Conservation (phyloP, 2,888 invertebrate species). For the Morpho deidamia region DNA sequence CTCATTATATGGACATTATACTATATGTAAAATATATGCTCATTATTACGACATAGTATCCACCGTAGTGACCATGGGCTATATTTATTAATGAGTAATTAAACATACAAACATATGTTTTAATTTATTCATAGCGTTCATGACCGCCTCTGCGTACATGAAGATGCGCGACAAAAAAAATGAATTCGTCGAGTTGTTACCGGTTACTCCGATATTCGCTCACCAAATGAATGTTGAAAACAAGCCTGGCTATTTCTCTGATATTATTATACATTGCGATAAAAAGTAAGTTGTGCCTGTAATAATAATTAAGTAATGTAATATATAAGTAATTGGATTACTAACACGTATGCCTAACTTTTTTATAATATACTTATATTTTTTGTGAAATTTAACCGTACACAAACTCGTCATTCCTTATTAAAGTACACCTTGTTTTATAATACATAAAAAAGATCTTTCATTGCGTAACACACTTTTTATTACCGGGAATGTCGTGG, state of each 20-base stretch:
- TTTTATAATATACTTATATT: too few species aligned
- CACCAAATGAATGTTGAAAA: constrained; percentile 76
- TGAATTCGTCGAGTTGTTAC: constrained; percentile 66
- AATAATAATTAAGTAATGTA: not conserved
- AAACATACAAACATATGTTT: not conserved
- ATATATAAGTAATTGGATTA: too few species aligned
- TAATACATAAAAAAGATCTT: too few species aligned
- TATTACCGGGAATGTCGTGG: too few species aligned
- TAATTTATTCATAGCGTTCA: constrained; percentile 67
- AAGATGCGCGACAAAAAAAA: constrained; percentile 58
- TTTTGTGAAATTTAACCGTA: too few species aligned
- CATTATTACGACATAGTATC: too few species aligned
- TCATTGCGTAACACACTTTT: too few species aligned
- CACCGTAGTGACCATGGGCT: not conserved
- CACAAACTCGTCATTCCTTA: too few species aligned
- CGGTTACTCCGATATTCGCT: constrained; percentile 77
- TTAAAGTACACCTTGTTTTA: too few species aligned
- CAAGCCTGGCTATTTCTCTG: constrained; percentile 79
- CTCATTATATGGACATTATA: too few species aligned
- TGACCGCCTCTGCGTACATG: constrained; percentile 77
- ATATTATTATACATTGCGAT: constrained; percentile 79
- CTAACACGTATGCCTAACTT: too few species aligned
- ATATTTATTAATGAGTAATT: constrained; percentile 1
- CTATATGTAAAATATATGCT: too few species aligned
- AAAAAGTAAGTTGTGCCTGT: constrained; percentile 62